phyloP scores from a whole-genome alignment of 2,113 vertebrate genomes.

The Agapornis roseicollis region DNA sequence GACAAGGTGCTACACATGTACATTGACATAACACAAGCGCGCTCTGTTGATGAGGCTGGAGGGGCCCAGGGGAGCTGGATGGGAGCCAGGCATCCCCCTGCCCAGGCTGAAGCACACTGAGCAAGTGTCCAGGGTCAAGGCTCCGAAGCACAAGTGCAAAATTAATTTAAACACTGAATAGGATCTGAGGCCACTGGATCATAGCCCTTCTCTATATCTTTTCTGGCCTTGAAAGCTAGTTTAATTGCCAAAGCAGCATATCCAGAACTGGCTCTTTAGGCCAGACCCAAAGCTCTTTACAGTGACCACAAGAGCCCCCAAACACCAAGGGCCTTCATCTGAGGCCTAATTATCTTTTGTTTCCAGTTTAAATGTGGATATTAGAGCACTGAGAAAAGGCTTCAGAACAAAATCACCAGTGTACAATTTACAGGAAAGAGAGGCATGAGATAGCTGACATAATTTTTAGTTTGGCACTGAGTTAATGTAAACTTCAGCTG shows the following conservation, averaged over 20 bases:
- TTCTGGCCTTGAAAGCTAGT: not conserved
- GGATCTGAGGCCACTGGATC: not conserved
- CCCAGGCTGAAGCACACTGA: not conserved
- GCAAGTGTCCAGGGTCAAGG: not conserved
- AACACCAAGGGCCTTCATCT: not conserved
- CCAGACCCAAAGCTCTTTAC: not conserved
- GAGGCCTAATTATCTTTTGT: not conserved
- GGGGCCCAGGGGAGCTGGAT: not conserved
- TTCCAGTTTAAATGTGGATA: not conserved
- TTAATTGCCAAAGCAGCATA: not conserved
- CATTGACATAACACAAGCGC: accelerated
- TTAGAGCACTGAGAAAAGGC: conserved; percentile 16
- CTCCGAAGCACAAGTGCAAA: not conserved
- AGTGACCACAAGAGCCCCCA: not conserved
- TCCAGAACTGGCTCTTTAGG: not conserved
- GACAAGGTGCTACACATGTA: accelerated
- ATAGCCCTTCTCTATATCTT: not conserved
- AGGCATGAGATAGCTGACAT: not conserved
- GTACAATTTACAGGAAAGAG: conserved; percentile 24
- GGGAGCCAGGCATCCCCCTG: not conserved
- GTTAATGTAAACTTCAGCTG: not conserved
- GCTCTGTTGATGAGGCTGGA: accelerated
- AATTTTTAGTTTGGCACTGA: not conserved
- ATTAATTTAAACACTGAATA: not conserved
- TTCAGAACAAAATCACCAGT: not conserved